Evolutionary conservation across 2,113 vertebrate genomes (phyloP), one percentile per base, ranked within the genome.

Genomic region (Ciconia stormi): DNA sequence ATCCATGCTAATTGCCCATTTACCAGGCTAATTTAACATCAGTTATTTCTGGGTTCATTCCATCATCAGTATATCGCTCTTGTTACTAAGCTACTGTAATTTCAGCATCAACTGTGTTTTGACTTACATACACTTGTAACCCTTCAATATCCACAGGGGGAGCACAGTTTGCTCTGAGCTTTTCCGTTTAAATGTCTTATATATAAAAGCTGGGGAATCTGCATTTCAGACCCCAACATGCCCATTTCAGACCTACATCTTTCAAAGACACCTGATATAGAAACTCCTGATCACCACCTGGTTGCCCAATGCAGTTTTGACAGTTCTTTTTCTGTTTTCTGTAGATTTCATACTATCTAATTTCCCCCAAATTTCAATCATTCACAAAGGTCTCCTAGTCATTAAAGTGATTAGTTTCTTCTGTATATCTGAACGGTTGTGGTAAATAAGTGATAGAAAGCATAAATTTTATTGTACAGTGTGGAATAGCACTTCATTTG

Each of bases 11-110:
- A 93, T 90, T 82, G 67, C 78, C 52, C 86, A 93, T 95, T 97
- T 91, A 80, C 87, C 66, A 30, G 61, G 49, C 56, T 95, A 93
- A 96, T 92, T 96, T 95, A 96, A 95, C 67, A 61, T 63, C 87
- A 50, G 59, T 90, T 96, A 94, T 93, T 97, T 96, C 95, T 95
- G 82, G 87, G 77, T 89, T 97, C 82, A 59, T 92, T 96, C 91
- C 90, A 94, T 90, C 69, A 63, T 87, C 82, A 80, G 63, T 56
- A 20, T 79, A 91, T 93, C 91, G 88, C 85, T 67, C 63, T n/a
- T 87, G 83, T 91, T 94, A 92, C 90, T 93, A 95, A 93, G 86
- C 44, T 95, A 96, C 71, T 94, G 80, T 81, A 92, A 90, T 74
- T 95, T 95, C 86, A 89, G n/a, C 71, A 47, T 87, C 65, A 82